Base-by-base conservation (phyloP, 2,797 vertebrate genomes). In the Choloepus didactylus region DNA sequence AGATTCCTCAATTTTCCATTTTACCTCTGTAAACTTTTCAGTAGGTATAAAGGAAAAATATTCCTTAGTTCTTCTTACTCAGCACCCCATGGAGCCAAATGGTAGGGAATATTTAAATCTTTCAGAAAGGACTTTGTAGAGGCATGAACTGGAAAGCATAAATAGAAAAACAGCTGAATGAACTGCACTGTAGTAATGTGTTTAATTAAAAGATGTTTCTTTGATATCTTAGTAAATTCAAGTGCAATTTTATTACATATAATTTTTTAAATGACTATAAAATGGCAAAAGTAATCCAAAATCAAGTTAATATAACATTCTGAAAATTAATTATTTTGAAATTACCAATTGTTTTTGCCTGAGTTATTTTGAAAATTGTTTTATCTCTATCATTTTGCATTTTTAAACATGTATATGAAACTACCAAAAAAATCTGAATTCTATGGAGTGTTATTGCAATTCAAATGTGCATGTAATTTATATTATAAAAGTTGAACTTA, bases 1-100 rank as follows among this genome's bases (percentile, higher is more conserved):
- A 86, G n/a, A 41, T 62, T 11, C 9, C 4, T 81, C 44, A 66
- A 86, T 89, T 94, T 95, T 86, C 46, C 15, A 76, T 89, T 92
- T 94, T 69, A 89, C 31, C 19, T 14, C 27, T 51, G 27, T 10
- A 86, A 62, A 66, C 25, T 72, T 89, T 82, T 54, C 51, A 66
- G 2, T 80, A 67, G 62, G 12, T 67, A 73, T 69, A 38, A 87
- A 82, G 85, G 27, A 75, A 95, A 94, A 16, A 38, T 64, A 23
- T 82, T 69, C 5, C 59, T 59, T 70, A 77, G 60, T 59, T 92
- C 31, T 54, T 92, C 29, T 93, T 79, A 18, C 11, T 59, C 7
- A 72, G 69, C 54, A 86, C 46, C 38, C 75, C 38, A 49, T 66
- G 41, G 49, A 77, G 51, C 44, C 76, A 60, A 72, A 64, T 92